Evolutionary conservation across 2,797 vertebrate genomes (phyloP), one percentile per base, ranked within the genome.

Genomic region (Sebastes hopkinsi): DNA sequence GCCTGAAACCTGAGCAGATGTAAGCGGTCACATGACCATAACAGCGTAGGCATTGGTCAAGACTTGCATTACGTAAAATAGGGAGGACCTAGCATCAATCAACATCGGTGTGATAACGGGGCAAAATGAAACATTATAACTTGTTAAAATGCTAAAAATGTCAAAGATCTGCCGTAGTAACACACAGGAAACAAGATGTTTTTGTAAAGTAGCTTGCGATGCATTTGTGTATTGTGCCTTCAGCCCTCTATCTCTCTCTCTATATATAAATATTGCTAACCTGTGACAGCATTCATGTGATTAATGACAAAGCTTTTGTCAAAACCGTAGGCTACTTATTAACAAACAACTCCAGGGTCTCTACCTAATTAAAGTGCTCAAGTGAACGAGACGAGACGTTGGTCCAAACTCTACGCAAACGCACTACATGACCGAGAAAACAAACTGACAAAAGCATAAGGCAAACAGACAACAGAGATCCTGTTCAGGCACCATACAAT

Each of bases 311-410:
- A 61, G 25, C 16, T n/a, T 76, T 42, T 36, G 38, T 70, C 14
- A 60, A 64, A 77, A 68, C 20, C 83, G 84, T 86, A 72, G 6
- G 42, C 83, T 87, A 29, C 50, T 52, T n/a, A 50, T 32, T 73
- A 30, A 80, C 73, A 72, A 86, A 79, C 85, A 92, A 92, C 93
- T 94, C 93, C 94, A 94, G 92, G 94, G 90, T 89, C 86, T 87
- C 72, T 14, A 74, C 9, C 59, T 89, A 89, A 86, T 88, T 94
- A 92, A 94, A 94, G 92, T 95, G 94, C 92, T 90, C 79, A 81
- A 87, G 86, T 91, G 81, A 92, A 90, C 75, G 50, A 84, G 86
- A 90, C 30, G 6, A 86, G 78, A 90, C 55, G 14, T 84, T 62
- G 64, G 78, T 86, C 67, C 79, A 75, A 86, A 91, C 64, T 82